phyloP scores from a whole-genome alignment of 2,797 vertebrate species.

The Pseudochirops cupreus region DNA sequence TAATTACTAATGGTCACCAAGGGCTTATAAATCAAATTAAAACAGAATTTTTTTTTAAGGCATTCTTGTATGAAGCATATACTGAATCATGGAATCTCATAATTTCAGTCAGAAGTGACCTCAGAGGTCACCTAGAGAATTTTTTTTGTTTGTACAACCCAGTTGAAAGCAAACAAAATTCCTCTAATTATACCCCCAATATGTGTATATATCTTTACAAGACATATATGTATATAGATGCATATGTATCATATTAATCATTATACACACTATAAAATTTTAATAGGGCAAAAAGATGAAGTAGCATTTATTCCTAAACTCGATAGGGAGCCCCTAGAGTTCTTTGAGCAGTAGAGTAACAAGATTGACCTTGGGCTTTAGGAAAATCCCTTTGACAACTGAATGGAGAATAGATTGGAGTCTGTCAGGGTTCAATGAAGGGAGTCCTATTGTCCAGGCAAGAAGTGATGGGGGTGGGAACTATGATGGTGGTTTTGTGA shows the following conservation, averaged over 20 bases:
- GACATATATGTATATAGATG: neutral
- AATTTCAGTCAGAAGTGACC: neutral
- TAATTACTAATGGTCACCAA: neutral
- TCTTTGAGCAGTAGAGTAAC: neutral
- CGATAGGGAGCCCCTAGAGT: neutral
- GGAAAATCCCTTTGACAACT: neutral
- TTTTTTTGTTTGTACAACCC: neutral
- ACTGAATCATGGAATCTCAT: neutral
- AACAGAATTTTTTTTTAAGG: neutral
- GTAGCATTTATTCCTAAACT: neutral
- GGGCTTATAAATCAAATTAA: neutral
- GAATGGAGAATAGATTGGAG: neutral
- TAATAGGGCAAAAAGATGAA: neutral
- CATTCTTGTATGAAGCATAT: neutral
- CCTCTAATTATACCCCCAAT: neutral
- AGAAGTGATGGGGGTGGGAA: neutral
- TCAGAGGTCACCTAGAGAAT: neutral
- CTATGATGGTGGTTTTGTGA: neutral
- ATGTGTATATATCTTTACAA: neutral
- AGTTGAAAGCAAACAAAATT: neutral
- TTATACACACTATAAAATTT: neutral
- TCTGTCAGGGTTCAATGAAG: neutral
- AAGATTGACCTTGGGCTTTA: neutral
- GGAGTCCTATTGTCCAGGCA: neutral
- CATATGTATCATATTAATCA: neutral